Evolutionary conservation across 2,888 invertebrate genomes (phyloP).

Genomic region (Cephus rjabovi): DNA sequence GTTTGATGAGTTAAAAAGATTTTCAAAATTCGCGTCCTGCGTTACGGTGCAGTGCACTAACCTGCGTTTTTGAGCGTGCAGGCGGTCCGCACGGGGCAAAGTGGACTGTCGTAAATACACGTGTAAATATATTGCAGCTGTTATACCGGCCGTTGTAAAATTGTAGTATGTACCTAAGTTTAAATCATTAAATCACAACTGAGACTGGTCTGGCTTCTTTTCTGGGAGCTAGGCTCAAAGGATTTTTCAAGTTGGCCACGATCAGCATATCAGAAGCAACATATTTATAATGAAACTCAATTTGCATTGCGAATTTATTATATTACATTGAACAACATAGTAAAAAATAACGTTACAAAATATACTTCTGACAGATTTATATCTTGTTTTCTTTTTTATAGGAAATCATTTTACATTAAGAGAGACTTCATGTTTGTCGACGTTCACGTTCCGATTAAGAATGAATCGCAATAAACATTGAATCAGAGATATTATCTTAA

Average conservation of each 20-base stretch:
- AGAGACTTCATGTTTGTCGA: neutral
- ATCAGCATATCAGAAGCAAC: neutral
- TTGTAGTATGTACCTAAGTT: slow-evolving; percentile 40
- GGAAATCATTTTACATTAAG: neutral
- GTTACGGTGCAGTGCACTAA: neutral
- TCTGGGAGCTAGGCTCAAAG: neutral
- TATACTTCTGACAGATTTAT: neutral
- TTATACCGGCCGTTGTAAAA: slow-evolving; percentile 55
- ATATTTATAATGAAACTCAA: neutral
- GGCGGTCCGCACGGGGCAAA: slow-evolving; percentile 36
- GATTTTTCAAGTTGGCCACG: neutral
- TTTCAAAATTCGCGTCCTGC: neutral
- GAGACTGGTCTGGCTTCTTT: slow-evolving; percentile 5
- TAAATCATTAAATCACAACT: slow-evolving; percentile 52
- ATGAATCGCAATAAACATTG: neutral
- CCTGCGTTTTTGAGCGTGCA: slow-evolving; percentile 9
- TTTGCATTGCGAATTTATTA: neutral
- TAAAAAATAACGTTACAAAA: neutral
- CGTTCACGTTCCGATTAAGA: neutral
- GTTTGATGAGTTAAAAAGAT: neutral
- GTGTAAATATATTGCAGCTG: slow-evolving; percentile 62
- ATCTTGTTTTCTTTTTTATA: neutral
- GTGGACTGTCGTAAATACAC: slow-evolving; percentile 59
- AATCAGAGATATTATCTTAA: neutral
- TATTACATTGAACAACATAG: neutral